Conservation (phyloP, 2,888 invertebrate species). For the Acronicta aceris region DNA sequence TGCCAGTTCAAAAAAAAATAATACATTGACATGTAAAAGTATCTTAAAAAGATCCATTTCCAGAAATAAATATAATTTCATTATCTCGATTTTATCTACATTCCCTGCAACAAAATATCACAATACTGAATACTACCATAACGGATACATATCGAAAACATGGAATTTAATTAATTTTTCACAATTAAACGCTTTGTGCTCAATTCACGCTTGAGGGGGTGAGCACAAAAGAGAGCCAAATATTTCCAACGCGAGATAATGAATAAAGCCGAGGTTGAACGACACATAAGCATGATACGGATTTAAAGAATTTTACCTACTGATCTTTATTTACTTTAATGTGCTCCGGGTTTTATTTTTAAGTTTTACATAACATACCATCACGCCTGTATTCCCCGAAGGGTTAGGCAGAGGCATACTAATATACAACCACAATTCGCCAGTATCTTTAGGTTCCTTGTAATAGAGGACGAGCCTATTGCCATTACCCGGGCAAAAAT, state of each 20-base stretch:
- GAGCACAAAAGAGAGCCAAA: slow-evolving; percentile 38
- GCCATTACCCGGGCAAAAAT: too few relatives aligned
- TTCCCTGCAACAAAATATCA: neutral
- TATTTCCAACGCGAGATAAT: slow-evolving; percentile 38
- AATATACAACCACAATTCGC: too few relatives aligned
- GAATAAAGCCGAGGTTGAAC: slow-evolving; percentile 23
- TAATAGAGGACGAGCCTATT: too few relatives aligned
- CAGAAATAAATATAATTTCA: too few relatives aligned
- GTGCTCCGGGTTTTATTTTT: neutral
- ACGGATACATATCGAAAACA: slow-evolving; percentile 13
- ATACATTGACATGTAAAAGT: too few relatives aligned
- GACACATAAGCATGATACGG: slow-evolving; percentile 20
- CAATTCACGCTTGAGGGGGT: slow-evolving; percentile 41
- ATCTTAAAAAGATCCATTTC: too few relatives aligned
- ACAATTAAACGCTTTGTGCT: slow-evolving; percentile 49
- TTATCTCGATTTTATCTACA: neutral
- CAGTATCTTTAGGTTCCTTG: too few relatives aligned
- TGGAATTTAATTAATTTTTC: slow-evolving; percentile 49
- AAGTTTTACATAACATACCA: too few relatives aligned
- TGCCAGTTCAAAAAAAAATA: too few relatives aligned
- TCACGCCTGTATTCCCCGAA: too few relatives aligned
- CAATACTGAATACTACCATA: neutral
- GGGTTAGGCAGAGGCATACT: too few relatives aligned
- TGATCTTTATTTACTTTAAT: neutral
- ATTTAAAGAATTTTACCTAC: slow-evolving; percentile 8